phyloP scores from a whole-genome alignment of 1,140 invertebrate species.

The Cherax quadricarinatus region DNA sequence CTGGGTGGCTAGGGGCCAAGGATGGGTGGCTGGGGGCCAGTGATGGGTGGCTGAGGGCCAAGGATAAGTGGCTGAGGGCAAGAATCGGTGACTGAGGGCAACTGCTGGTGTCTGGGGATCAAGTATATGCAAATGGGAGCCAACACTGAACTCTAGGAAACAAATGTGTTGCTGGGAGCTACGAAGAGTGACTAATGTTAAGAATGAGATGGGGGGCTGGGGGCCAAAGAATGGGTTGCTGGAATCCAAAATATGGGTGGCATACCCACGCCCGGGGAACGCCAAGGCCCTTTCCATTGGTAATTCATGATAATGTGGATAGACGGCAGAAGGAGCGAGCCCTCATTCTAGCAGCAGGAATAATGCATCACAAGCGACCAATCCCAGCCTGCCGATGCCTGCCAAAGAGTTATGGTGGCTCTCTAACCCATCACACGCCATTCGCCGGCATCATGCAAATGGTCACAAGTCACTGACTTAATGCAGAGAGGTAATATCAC shows the following conservation, averaged over 20 bases:
- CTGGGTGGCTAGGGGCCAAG: no score
- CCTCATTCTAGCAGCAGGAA: slow-evolving; percentile 26
- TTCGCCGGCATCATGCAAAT: slow-evolving; percentile 26
- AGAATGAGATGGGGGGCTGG: no score
- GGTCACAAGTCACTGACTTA: not conserved
- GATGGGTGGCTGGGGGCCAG: no score
- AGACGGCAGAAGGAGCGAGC: slow-evolving; percentile 41
- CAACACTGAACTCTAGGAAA: no score
- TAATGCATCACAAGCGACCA: slow-evolving; percentile 47
- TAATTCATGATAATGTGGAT: slow-evolving; percentile 53
- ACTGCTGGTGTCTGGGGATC: no score
- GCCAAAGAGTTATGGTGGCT: not conserved
- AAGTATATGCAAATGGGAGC: no score
- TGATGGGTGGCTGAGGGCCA: no score
- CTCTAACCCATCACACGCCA: slow-evolving; percentile 6
- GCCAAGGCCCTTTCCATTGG: slow-evolving; percentile 42
- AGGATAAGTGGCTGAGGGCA: no score
- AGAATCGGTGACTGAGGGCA: no score
- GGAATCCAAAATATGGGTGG: not conserved
- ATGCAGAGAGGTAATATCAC: not conserved
- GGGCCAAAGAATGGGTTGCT: no score
- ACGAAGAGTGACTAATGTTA: no score
- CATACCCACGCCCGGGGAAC: not conserved
- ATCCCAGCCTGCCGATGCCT: slow-evolving; percentile 18
- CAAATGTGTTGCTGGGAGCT: no score